A percentile compares a stretch with the other conserved stretches of the same genome.
phyloP scores from a whole-genome alignment of 2,797 vertebrate genomes.

The Sparus aurata region DNA sequence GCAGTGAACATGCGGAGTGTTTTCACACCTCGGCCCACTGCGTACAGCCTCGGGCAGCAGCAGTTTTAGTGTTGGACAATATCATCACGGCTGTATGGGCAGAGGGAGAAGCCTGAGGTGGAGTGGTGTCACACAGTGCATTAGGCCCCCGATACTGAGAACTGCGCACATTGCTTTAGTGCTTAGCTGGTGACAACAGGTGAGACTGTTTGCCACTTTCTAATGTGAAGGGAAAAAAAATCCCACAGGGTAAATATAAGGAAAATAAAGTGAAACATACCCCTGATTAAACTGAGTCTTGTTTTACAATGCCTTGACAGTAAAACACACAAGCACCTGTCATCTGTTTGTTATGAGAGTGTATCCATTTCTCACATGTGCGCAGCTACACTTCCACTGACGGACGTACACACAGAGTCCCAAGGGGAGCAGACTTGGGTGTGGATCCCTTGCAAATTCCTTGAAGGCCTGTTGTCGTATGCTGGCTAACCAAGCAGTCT shows the following conservation, averaged over 20 bases:
- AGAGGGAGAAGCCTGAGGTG: constrained; percentile 52
- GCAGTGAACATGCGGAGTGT: constrained; percentile 29
- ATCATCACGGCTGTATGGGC: constrained; percentile 50
- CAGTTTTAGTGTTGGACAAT: constrained; percentile 64
- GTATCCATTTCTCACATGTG: neutral
- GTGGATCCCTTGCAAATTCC: constrained; percentile 56
- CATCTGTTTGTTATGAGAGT: neutral
- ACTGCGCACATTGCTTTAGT: constrained; percentile 9
- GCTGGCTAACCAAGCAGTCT: constrained; percentile 26
- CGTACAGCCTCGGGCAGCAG: constrained; percentile 35
- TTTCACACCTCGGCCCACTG: constrained; percentile 58
- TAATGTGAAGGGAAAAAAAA: neutral
- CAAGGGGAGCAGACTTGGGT: constrained; percentile 26
- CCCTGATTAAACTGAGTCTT: constrained; percentile 3
- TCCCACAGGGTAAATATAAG: neutral
- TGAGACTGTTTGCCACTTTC: constrained; percentile 3
- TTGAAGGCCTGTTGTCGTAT: constrained; percentile 35
- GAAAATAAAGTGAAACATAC: neutral
- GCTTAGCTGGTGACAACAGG: constrained; percentile 20
- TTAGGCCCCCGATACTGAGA: constrained; percentile 46
- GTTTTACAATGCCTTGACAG: constrained; percentile 1
- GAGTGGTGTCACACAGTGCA: constrained; percentile 41
- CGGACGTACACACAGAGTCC: constrained; percentile 15
- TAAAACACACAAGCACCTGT: constrained; percentile 5
- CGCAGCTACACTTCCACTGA: constrained; percentile 24